These are phyloP conservation scores for Podarcis lilfordi DNA, from an alignment of 2,797 vertebrate genomes.

Conservation along the genomic window DNA sequence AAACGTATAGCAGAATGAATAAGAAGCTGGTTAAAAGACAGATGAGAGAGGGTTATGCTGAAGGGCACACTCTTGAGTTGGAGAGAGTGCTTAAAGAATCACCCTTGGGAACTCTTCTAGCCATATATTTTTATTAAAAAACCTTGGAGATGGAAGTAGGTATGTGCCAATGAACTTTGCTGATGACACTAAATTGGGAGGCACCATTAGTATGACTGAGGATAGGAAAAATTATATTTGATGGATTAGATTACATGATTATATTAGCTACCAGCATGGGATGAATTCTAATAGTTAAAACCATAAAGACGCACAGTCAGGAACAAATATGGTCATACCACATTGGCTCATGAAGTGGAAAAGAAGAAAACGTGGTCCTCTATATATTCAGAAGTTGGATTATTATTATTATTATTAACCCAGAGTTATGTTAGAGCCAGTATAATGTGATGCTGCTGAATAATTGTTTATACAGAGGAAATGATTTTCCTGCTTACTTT, in stretches of 20 bases:
- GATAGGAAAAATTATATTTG: neutral
- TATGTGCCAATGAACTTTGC: neutral
- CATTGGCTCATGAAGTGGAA: neutral
- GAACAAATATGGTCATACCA: neutral
- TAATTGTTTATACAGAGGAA: too few species aligned
- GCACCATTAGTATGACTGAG: constrained; percentile 1
- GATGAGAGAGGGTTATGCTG: constrained; percentile 5
- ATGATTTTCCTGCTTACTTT: neutral
- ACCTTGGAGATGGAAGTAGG: neutral
- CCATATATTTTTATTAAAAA: constrained; percentile 5
- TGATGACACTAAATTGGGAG: constrained; percentile 1
- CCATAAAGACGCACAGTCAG: neutral
- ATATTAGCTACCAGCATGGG: neutral
- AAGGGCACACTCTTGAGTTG: constrained; percentile 2
- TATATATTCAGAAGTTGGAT: neutral
- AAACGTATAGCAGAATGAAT: constrained; percentile 7
- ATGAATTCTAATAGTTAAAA: constrained; percentile 6
- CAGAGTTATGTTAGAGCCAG: neutral
- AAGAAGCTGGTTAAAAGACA: constrained; percentile 9
- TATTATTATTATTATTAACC: neutral
- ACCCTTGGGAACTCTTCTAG: neutral
- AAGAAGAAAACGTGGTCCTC: neutral
- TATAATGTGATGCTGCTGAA: neutral
- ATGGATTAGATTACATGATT: neutral
- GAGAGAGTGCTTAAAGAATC: constrained; percentile 15